phyloP scores from a whole-genome alignment of 2,797 vertebrate species.

The Sebastes steindachneri region DNA sequence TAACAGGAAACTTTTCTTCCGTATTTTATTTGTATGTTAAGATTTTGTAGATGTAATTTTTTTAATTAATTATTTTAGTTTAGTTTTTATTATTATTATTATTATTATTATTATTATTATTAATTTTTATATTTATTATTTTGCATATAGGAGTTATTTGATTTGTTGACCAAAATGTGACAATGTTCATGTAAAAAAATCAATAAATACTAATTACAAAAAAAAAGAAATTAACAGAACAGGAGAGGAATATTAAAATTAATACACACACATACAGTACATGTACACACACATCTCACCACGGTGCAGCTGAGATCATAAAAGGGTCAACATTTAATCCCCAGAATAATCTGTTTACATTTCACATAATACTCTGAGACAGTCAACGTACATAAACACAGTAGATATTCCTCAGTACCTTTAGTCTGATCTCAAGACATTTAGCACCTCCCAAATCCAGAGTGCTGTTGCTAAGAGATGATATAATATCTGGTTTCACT shows the following conservation, averaged over 20 bases:
- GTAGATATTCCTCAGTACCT: conserved; percentile 30
- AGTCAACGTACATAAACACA: conserved; percentile 30
- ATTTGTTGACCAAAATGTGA: too few species aligned
- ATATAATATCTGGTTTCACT: conserved; percentile 53
- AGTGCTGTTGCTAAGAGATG: conserved; percentile 41
- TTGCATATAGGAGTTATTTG: too few species aligned
- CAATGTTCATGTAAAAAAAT: too few species aligned
- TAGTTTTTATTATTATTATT: too few species aligned
- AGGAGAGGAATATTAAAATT: neutral
- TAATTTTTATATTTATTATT: too few species aligned
- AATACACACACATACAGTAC: neutral
- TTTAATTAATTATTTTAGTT: too few species aligned
- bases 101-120: too few species aligned
- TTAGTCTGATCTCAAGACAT: conserved; percentile 38
- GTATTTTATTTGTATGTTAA: too few species aligned
- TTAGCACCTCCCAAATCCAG: conserved; percentile 35
- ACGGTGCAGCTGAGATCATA: neutral
- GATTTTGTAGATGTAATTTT: too few species aligned
- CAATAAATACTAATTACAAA: too few species aligned
- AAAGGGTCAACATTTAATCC: conserved; percentile 18
- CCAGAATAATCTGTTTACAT: conserved; percentile 55
- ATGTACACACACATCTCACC: neutral
- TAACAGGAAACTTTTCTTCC: too few species aligned
- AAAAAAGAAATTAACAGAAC: neutral
- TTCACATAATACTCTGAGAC: conserved; percentile 16